Base-by-base conservation (phyloP, 2,797 vertebrate species). In the Semaprochilodus insignis region DNA sequence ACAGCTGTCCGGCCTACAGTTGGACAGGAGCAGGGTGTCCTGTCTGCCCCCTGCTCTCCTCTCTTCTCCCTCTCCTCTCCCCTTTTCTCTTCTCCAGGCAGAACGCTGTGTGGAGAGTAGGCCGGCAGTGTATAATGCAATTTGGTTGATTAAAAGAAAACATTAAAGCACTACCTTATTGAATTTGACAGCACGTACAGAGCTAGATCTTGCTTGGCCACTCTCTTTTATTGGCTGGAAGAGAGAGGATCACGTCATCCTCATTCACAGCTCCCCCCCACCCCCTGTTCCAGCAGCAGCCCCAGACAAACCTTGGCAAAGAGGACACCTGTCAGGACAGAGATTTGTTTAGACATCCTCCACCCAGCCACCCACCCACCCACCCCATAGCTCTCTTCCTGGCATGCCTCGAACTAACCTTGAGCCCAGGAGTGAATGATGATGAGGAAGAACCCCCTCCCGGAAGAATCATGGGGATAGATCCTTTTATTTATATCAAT, bases 131-230 rank as follows among this genome's bases (percentile, higher is more conserved):
- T 92, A 92, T 95, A 96, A 96, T 95, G 94, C 93, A 95, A 96
- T 96, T 95, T 96, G 93, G 94, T 95, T 95, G 95, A 96, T 96
- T 96, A 96, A 96, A 96, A 94, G 94, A 94, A 95, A 95, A 96
- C 95, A 95, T 95, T 96, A 95, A 94, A 94, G 94, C 93, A 91
- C 89, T 91, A 93, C 93, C 95, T 95, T 94, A 95, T 96, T 96
- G 94, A 96, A 94, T 96, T 95, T 95, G 95, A 96, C 89, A 86
- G 95, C 95, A 96, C 93, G 94, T 94, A 95, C 92, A 83, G 90
- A 94, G 94, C 92, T 89, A 88, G 94, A 95, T 93, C 93, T 94
- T 91, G 90, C 93, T 70, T 80, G 91, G 93, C 94, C 94, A 95
- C 94, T 96, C 94, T 94, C 92, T 93, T 95, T 95, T 95, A 95